Evolutionary conservation across 2,797 vertebrate genomes (phyloP), one percentile per base, ranked within the genome.

Genomic region (Sebastes taczanowskii): DNA sequence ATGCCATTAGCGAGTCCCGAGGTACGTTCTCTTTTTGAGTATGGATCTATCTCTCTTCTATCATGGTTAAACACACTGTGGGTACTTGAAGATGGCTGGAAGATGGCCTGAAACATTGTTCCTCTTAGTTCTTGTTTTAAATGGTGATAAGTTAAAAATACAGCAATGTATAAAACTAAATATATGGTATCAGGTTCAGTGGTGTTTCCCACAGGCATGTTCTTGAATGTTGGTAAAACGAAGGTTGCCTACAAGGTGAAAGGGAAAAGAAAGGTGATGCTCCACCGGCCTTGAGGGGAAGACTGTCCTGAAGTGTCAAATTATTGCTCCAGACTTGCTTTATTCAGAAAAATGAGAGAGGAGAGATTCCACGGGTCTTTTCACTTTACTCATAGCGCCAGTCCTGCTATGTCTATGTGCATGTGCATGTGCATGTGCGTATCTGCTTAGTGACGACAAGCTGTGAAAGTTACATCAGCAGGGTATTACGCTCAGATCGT

Each of bases 401-500:
- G 32, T 77, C 71, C 34, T 56, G 52, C 69, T 65, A 71, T 25
- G 70, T 32, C 34, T 74, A 27, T 34, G 35, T 46, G 63, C 4
- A 11, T 23, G 23, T 23, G 63, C 4, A 11, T 23, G 23, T 23
- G 61, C 46, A 11, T n/a, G 38, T 63, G 61, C 46, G 71, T 77
- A 78, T 77, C 42, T 63, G 59, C 74, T 81, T 20, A 8, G 78
- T 34, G 77, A 82, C 80, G n/a, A 67, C 27, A 84, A 71, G 79
- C 74, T 87, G 80, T 63, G 86, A 80, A 77, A 77, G 69, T 76
- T 49, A 77, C 85, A 79, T 82, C 71, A 73, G 74, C 53, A 2
- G 72, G 46, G 65, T 76, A 35, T 86, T 72, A 49, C 81, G 9
- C 14, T 83, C 66, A 34, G 59, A 78, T 78, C 59, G 27, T 25